These are phyloP conservation scores for Tridacna crocea DNA, from an alignment of 2,888 invertebrate genomes.

Conservation along the genomic window DNA sequence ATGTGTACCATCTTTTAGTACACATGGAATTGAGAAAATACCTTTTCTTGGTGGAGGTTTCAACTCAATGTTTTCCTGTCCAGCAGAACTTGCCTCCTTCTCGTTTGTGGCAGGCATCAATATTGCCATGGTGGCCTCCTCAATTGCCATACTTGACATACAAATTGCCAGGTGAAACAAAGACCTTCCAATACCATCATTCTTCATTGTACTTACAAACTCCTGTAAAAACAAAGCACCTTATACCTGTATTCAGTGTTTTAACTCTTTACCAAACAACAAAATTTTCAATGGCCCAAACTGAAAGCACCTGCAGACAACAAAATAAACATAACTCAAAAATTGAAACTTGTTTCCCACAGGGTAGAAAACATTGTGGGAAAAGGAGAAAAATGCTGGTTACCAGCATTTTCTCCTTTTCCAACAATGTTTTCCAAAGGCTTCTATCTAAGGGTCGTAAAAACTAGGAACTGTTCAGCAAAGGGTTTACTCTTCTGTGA, in stretches of 20 bases:
- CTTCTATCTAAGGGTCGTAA: too few species aligned
- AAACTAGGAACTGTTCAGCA: neutral
- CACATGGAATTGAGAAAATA: conserved; percentile 6
- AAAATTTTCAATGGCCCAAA: too few species aligned
- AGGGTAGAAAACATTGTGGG: neutral
- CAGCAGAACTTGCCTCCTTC: conserved; percentile 27
- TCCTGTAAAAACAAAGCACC: conserved; percentile 17
- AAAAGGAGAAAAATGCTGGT: neutral
- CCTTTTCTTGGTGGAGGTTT: conserved; percentile 71
- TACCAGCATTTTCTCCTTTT: neutral
- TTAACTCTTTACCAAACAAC: too few species aligned
- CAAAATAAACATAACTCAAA: too few species aligned
- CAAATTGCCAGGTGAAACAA: conserved; percentile 78
- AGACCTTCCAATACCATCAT: conserved; percentile 60
- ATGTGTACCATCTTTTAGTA: too few species aligned
- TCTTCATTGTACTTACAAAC: conserved; percentile 61
- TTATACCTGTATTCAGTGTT: too few species aligned
- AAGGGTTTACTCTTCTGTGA: too few species aligned
- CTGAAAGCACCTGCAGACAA: too few species aligned
- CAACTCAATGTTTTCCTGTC: conserved; percentile 30
- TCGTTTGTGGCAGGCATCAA: conserved; percentile 51
- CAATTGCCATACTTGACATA: conserved; percentile 70
- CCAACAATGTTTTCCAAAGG: conserved; percentile 1
- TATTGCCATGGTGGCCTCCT: conserved; percentile 70
- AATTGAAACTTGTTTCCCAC: too few species aligned